These are phyloP conservation scores for Danionella cerebrum DNA, from an alignment of 2,113 vertebrate species.

Conservation along the genomic window DNA sequence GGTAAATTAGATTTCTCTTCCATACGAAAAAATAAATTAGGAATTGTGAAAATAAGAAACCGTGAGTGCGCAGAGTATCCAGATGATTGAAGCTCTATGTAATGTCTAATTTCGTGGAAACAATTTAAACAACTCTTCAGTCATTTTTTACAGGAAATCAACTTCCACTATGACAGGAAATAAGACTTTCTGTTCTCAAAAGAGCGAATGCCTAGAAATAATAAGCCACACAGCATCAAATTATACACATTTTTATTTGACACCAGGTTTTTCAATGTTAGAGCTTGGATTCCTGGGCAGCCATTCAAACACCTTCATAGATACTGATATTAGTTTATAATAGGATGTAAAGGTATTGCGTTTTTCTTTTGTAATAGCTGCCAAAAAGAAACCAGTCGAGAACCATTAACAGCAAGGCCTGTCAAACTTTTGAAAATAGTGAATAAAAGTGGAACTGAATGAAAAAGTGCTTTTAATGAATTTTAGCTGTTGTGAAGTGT, in stretches of 20 bases:
- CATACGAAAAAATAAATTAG: neutral
- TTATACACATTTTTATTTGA: neutral
- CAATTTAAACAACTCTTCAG: neutral
- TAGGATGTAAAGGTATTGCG: no score
- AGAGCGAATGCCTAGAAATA: neutral
- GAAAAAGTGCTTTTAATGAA: no score
- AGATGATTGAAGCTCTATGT: neutral
- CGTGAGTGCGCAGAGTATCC: neutral
- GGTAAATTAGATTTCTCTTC: constrained; percentile 18
- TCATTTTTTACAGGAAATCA: neutral
- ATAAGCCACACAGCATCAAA: neutral
- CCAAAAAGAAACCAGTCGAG: no score
- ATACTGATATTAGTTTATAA: neutral
- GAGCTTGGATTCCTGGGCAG: no score
- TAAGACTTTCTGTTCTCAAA: neutral
- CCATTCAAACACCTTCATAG: neutral
- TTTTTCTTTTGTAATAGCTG: no score
- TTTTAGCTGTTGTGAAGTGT: no score
- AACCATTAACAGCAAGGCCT: no score
- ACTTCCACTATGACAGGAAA: constrained; percentile 3
- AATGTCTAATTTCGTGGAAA: neutral
- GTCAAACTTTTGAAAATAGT: no score
- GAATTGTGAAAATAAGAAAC: neutral
- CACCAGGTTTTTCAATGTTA: neutral
- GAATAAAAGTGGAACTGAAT: no score